phyloP scores from a whole-genome alignment of 2,113 vertebrate species.

The Leiothrix lutea region DNA sequence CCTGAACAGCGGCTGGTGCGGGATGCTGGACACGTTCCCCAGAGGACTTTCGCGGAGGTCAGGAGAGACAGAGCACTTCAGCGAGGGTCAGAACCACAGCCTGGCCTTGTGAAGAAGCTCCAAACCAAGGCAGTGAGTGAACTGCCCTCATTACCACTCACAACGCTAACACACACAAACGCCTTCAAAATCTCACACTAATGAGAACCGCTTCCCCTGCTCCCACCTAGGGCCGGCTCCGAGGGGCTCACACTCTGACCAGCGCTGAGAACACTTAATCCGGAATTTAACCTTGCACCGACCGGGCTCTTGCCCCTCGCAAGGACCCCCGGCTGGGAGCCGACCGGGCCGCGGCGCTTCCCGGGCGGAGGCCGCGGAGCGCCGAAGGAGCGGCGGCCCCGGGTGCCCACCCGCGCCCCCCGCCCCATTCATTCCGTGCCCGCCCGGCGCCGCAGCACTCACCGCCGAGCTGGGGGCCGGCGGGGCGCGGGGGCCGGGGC shows the following conservation, averaged over 20 bases:
- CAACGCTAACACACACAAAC: accelerated
- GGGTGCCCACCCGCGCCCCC: background rate
- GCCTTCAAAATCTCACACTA: accelerated
- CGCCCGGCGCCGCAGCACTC: too few relatives aligned
- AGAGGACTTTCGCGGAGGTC: background rate
- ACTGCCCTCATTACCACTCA: accelerated
- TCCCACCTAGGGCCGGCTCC: background rate
- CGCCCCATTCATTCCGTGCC: too few relatives aligned
- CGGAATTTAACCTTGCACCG: background rate
- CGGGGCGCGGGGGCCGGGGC: too few relatives aligned
- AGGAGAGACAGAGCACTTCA: background rate
- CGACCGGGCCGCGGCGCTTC: background rate
- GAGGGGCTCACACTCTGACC: background rate
- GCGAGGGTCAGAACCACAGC: background rate
- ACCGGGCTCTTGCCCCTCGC: background rate
- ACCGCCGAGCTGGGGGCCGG: too few relatives aligned
- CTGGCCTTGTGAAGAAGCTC: background rate
- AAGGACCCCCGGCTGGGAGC: too few relatives aligned
- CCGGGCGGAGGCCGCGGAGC: background rate
- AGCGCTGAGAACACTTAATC: accelerated
- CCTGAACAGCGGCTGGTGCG: accelerated
- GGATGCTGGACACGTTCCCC: background rate
- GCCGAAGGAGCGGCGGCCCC: background rate
- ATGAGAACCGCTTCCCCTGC: accelerated
- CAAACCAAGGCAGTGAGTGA: accelerated